Evolutionary conservation across 2,797 vertebrate genomes (phyloP), one percentile per base, ranked within the genome.

Genomic region (Myotis myotis): DNA sequence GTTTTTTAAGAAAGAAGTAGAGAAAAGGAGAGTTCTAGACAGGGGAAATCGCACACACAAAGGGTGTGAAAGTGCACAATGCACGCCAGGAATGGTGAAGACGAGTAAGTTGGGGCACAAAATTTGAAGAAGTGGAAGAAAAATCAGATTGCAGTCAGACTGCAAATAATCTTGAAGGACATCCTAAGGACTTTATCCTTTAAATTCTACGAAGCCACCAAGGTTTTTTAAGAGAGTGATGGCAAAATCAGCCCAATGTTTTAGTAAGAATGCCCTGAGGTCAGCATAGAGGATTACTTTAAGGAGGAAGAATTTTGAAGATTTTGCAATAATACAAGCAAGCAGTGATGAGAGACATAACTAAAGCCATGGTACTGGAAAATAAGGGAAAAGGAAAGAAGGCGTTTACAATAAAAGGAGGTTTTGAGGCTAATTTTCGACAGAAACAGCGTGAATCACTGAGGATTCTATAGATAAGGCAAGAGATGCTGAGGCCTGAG

Each of bases 361-460:
- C 30, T 60, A 70, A 93, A 23, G 22, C 68, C 28, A 47, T n/a
- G 33, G 5, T 44, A 51, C 20, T 76, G 28, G 55, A 49, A 85
- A 92, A 49, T 28, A 64, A 75, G 23, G 53, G 38, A 72, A 86
- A 82, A 89, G 20, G 22, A 93, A 51, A 95, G 62, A 80, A 72
- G 30, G n/a, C n/a, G 62, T 82, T 75, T 86, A 15, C 6, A 17
- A 57, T 44, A 44, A 23, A 87, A 72, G 10, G 22, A 36, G 3
- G 2, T 51, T 84, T 64, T 44, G 13, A 30, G 51, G 68, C 5
- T 10, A 74, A 87, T 57, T 10, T 68, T 68, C 47, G 4, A 47
- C 47, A 92, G 51, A 47, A 94, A 75, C 16, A 70, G 16, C 15
- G 16, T 80, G 23, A 66, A 13, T n/a, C 41, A 33, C 33, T 90